Base-by-base conservation (phyloP, 2,888 invertebrate genomes). In the Drosophila histrio region DNA sequence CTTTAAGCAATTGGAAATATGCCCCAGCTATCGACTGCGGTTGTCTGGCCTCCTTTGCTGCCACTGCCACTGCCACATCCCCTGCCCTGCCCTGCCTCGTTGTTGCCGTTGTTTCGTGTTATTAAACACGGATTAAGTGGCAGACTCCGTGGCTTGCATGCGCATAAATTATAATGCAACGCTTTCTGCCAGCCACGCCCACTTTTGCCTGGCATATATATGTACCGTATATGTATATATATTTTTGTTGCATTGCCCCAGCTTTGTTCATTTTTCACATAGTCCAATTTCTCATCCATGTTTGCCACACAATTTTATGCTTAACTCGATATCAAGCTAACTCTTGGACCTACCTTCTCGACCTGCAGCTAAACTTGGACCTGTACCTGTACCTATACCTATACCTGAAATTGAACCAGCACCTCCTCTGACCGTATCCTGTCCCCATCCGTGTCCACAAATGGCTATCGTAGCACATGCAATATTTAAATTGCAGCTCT, bases 71-170 rank as follows among this genome's bases (percentile, higher is more conserved):
- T 11, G 7, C 1, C 54, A 11, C 9, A 2, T 9, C 7, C 5
- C 2, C 15, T 26, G 7, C 19, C 7, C 19, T 8, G 6, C 5
- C 21, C 28, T 19, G 34, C 34, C 30, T 32, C 34, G 39, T 47
- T 49, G n/a, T 21, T 19, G 13, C 39, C 32, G 30, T 57, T 56
- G 87, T 62, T 76, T 72, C 79, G 88, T 89, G 88, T 84, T 89
- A 89, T 84, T 84, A 84, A 84, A 84, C 80, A 86, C 83, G 84
- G 88, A 84, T 84, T 84, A 84, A 89, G 86, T 86, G 88, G 75
- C 89, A 87, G 83, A 87, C 86, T 85, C 86, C 79, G 54, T 73
- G 81, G 79, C 72, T 85, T 86, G 87, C 89, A 88, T 87, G 88
- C 61, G 88, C 89, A 84, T 84, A 84, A 84, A 84, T 89, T 84